A percentile compares a stretch with the other conserved stretches of the same genome.
phyloP scores from a whole-genome alignment of 2,888 invertebrate species.

The Rhagium mordax region DNA sequence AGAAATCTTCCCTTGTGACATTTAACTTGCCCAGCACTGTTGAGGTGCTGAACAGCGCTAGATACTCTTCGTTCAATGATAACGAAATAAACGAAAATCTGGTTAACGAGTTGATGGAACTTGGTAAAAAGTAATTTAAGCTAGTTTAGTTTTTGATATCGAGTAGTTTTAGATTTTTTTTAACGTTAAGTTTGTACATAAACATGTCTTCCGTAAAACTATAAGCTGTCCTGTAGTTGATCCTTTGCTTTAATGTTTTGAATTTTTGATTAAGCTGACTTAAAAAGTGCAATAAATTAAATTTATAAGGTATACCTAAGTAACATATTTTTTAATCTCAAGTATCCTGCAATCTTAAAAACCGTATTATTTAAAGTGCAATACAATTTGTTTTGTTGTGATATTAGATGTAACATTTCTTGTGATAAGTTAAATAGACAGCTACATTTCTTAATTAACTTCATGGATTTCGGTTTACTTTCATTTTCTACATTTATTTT shows the following conservation, averaged over 20 bases:
- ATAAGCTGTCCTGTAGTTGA: background rate
- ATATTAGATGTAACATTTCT: conserved; percentile 4
- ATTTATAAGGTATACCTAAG: background rate
- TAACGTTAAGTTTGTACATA: conserved; percentile 28
- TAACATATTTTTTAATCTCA: background rate
- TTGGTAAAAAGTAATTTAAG: conserved; percentile 67
- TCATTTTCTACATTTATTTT: too few relatives aligned
- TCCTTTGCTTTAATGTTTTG: background rate
- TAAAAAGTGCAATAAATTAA: conserved; percentile 45
- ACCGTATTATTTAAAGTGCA: background rate
- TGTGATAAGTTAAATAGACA: background rate
- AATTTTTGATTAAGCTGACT: conserved; percentile 45
- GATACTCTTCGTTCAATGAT: conserved; percentile 53
- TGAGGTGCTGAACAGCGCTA: conserved; percentile 67
- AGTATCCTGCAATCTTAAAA: conserved; percentile 22
- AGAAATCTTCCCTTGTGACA: conserved; percentile 68
- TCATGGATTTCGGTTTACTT: background rate
- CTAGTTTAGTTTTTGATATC: conserved; percentile 23
- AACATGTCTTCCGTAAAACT: conserved; percentile 2
- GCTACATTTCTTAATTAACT: background rate
- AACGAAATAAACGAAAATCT: conserved; percentile 74
- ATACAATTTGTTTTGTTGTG: background rate
- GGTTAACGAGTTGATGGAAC: conserved; percentile 74
- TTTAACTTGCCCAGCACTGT: conserved; percentile 67
- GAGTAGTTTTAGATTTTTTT: conserved; percentile 39